phyloP scores from a whole-genome alignment of 1,140 invertebrate species.

The Zaprionus camerounensis region DNA sequence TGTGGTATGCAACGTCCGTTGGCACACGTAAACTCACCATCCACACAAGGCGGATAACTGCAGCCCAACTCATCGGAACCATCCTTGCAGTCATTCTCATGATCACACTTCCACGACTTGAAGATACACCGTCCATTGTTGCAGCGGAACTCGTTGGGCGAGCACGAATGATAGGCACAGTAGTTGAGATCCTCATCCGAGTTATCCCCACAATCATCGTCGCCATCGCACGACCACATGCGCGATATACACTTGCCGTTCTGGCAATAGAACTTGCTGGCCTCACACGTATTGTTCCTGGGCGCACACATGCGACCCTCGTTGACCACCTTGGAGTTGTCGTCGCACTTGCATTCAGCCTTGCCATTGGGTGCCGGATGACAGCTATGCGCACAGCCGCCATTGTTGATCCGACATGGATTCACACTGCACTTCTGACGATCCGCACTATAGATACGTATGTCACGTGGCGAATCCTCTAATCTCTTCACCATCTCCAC shows the following conservation, averaged over 20 bases:
- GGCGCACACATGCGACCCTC: conserved; percentile 96
- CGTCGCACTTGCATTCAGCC: conserved; percentile 94
- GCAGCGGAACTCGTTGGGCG: conserved; percentile 96
- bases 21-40: conserved; percentile 96
- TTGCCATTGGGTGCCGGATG: conserved; percentile 94
- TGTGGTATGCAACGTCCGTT: conserved; percentile 95
- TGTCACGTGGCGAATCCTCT: conserved; percentile 95
- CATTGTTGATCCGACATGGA: conserved; percentile 96
- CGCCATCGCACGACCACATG: conserved; percentile 97
- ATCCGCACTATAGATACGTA: conserved; percentile 93
- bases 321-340: conserved; percentile 94
- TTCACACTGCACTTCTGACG: conserved; percentile 93
- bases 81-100: conserved; percentile 98
- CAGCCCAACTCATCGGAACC: conserved; percentile 97
- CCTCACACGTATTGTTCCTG: conserved; percentile 94
- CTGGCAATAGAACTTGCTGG: conserved; percentile 95
- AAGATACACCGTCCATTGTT: conserved; percentile 97
- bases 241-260: conserved; percentile 98
- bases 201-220: conserved; percentile 97
- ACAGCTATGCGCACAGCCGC: conserved; percentile 97
- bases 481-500: conserved; percentile 96
- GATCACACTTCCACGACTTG: conserved; percentile 97
- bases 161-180: conserved; percentile 97
- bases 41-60: conserved; percentile 93
- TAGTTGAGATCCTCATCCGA: conserved; percentile 97